Conservation (phyloP, 2,888 invertebrate species). For the Trichogramma dendrolimi region DNA sequence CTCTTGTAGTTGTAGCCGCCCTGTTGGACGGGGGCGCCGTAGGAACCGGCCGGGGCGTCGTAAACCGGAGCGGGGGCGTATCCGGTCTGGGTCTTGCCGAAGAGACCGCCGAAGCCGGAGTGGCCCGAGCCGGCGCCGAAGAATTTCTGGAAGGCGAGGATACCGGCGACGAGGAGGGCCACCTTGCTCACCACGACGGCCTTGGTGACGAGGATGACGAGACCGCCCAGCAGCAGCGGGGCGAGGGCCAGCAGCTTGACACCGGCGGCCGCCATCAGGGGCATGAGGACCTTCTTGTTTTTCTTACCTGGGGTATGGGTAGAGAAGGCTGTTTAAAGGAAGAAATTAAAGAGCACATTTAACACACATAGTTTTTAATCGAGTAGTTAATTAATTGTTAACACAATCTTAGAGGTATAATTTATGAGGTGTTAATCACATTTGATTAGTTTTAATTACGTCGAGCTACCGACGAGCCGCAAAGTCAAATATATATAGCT, state of each 20-base stretch:
- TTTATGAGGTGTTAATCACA: no score
- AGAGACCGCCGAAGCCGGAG: slow-evolving; percentile 24
- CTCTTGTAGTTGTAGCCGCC: slow-evolving; percentile 48
- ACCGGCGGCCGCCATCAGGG: slow-evolving; percentile 66
- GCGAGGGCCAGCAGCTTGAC: slow-evolving; percentile 69
- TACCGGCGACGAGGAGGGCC: slow-evolving; percentile 69
- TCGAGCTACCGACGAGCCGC: no score
- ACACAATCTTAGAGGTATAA: no score
- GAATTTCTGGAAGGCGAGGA: slow-evolving; percentile 67
- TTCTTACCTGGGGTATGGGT: slow-evolving; percentile 44
- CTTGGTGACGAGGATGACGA: slow-evolving; percentile 71
- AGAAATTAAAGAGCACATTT: no score
- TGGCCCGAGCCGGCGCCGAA: slow-evolving; percentile 55
- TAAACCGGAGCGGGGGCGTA: slow-evolving; percentile 32
- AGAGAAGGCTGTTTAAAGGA: no score
- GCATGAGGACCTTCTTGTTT: slow-evolving; percentile 69
- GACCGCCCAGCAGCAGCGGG: slow-evolving; percentile 67
- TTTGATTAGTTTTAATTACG: no score
- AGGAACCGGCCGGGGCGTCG: slow-evolving; percentile 32
- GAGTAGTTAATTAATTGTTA: no score
- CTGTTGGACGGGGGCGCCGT: slow-evolving; percentile 43
- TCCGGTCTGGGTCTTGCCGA: slow-evolving; percentile 39
- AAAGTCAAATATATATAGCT: no score
- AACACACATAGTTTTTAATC: no score
- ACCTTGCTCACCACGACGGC: slow-evolving; percentile 75